These are phyloP conservation scores for Pristionchus japonicus DNA, from an alignment of 2,888 invertebrate genomes.

Conservation along the genomic window DNA sequence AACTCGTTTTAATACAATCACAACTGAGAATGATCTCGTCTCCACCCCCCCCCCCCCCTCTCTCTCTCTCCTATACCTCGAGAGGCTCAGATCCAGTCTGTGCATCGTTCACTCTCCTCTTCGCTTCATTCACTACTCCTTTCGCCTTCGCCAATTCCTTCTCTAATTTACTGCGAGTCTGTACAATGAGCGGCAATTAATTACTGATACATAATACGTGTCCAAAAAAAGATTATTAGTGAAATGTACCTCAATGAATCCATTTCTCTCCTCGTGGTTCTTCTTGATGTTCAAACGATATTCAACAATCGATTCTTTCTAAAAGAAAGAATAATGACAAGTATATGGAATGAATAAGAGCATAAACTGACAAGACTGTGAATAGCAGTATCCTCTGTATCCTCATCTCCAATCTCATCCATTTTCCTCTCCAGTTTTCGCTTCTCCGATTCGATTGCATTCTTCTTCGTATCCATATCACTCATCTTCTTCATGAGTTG, in stretches of 20 bases:
- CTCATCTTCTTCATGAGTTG: neutral
- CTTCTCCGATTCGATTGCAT: neutral
- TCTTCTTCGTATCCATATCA: slow-evolving; percentile 14
- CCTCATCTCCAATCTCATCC: neutral
- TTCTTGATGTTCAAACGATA: neutral
- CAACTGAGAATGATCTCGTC: neutral
- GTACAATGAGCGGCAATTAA: neutral
- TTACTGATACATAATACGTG: neutral
- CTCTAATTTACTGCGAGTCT: neutral
- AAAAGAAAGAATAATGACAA: neutral
- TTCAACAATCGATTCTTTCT: slow-evolving; percentile 3
- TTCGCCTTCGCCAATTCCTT: neutral
- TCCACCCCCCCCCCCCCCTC: too few relatives aligned
- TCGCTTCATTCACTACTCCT: neutral
- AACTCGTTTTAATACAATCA: too few relatives aligned
- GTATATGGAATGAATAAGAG: neutral
- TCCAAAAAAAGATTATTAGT: too few relatives aligned
- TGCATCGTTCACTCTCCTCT: neutral
- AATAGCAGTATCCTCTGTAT: neutral
- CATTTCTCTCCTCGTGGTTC: neutral
- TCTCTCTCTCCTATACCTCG: too few relatives aligned
- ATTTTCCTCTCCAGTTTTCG: neutral
- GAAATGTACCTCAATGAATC: neutral
- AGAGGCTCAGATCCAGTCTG: neutral
- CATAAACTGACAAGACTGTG: neutral